Conservation (phyloP, 2,888 invertebrate genomes). For the Sturmia bella region DNA sequence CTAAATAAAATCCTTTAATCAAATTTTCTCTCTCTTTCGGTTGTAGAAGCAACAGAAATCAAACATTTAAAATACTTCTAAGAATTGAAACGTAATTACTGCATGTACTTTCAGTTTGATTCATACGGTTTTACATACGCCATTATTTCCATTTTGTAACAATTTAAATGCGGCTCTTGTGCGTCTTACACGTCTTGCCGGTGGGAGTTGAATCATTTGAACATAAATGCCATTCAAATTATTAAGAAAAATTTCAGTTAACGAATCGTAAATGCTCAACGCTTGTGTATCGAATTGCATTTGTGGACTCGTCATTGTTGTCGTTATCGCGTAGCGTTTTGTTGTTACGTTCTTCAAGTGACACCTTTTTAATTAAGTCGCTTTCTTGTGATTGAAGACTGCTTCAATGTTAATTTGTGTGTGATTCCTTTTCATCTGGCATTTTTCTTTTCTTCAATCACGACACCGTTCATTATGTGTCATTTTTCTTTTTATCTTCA, state of each 20-base stretch:
- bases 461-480: constrained; percentile 57
- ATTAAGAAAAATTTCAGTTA: constrained; percentile 50
- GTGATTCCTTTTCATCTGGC: constrained; percentile 55
- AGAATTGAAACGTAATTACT: constrained; percentile 64
- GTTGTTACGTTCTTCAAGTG: constrained; percentile 57
- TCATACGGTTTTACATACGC: background rate
- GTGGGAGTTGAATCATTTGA: constrained; percentile 27
- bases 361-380: constrained; percentile 66
- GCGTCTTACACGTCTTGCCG: background rate
- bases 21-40: background rate
- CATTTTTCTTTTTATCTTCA: constrained; percentile 16
- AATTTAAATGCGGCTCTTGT: background rate
- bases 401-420: constrained; percentile 52
- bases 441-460: constrained; percentile 32
- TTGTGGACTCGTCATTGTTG: background rate
- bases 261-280: constrained; percentile 33
- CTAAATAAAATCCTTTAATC: too few relatives aligned
- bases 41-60: constrained; percentile 16
- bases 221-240: constrained; percentile 55
- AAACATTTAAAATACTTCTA: constrained; percentile 50
- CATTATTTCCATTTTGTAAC: constrained; percentile 22
- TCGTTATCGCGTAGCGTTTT: constrained; percentile 25
- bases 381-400: constrained; percentile 39
- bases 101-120: constrained; percentile 11
- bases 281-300: background rate